phyloP scores from a whole-genome alignment of 2,888 invertebrate genomes.

The Drosophila demipolita region DNA sequence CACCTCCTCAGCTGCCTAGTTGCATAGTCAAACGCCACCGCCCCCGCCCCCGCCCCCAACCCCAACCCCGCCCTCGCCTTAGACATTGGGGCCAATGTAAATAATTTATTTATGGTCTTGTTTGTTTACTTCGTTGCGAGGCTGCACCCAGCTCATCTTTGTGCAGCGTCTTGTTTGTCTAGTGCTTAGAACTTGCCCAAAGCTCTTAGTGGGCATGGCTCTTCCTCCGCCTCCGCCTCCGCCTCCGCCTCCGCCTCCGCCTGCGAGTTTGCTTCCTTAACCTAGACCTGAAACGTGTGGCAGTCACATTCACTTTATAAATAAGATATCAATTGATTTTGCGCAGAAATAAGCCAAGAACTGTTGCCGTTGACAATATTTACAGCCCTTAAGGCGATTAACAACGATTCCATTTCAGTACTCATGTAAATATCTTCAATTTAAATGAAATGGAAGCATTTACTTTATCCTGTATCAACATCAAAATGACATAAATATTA shows the following conservation, averaged over 20 bases:
- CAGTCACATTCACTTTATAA: constrained; percentile 68
- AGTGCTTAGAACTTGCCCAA: constrained; percentile 67
- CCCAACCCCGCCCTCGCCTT: neutral
- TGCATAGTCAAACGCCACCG: constrained; percentile 18
- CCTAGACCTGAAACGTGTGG: constrained; percentile 17
- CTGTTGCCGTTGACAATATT: constrained; percentile 61
- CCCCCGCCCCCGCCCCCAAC: neutral
- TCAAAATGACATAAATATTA: constrained; percentile 54
- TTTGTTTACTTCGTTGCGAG: constrained; percentile 69
- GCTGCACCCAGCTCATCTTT: constrained; percentile 20
- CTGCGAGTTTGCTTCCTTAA: neutral
- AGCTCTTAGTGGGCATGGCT: constrained; percentile 33
- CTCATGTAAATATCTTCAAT: constrained; percentile 48
- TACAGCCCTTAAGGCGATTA: constrained; percentile 75
- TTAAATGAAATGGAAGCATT: constrained; percentile 50
- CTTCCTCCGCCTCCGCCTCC: neutral
- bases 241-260: neutral
- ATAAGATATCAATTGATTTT: constrained; percentile 79
- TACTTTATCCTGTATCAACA: constrained; percentile 33
- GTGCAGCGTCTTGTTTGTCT: constrained; percentile 55
- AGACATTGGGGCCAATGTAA: constrained; percentile 58
- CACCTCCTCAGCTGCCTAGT: constrained; percentile 51
- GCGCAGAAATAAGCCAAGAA: constrained; percentile 45
- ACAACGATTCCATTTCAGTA: constrained; percentile 59
- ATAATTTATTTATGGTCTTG: constrained; percentile 77